phyloP scores from a whole-genome alignment of 2,888 invertebrate species.

The Steinernema carpocapsae region DNA sequence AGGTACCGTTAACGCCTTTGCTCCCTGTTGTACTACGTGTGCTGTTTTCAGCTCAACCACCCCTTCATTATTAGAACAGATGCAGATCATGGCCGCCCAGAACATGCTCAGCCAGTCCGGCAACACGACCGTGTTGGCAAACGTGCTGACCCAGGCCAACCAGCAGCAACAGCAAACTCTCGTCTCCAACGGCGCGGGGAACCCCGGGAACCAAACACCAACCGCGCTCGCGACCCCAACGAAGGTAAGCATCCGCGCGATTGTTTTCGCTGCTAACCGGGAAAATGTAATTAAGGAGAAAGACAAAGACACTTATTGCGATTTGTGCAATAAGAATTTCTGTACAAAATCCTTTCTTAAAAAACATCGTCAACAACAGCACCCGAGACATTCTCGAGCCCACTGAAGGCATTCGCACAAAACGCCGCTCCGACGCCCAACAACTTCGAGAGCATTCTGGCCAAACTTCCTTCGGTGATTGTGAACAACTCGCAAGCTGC shows the following conservation, averaged over 20 bases:
- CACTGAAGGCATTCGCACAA: neutral
- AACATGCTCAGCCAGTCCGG: slow-evolving; percentile 31
- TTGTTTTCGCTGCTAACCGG: neutral
- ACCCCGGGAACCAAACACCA: slow-evolving; percentile 3
- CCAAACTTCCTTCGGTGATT: slow-evolving; percentile 16
- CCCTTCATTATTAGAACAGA: slow-evolving; percentile 17
- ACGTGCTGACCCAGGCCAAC: neutral
- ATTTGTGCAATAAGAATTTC: slow-evolving; percentile 34
- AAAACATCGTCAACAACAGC: slow-evolving; percentile 31
- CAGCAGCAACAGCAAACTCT: neutral
- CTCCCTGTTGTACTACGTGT: neutral
- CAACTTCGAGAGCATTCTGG: slow-evolving; percentile 1
- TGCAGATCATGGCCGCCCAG: slow-evolving; percentile 25
- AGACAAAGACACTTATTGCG: slow-evolving; percentile 30
- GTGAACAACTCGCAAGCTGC: slow-evolving; percentile 4
- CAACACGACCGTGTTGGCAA: neutral
- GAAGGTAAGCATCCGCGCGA: neutral
- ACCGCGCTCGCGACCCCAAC: neutral
- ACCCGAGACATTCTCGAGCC: slow-evolving; percentile 23
- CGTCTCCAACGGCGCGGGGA: slow-evolving; percentile 2
- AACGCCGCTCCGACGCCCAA: neutral
- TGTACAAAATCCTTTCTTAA: slow-evolving; percentile 30
- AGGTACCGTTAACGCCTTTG: neutral
- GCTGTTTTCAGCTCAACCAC: neutral
- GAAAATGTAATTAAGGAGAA: slow-evolving; percentile 31